Percentiles rank a stretch among this genome's conserved stretches.
These are phyloP conservation scores for Epinotia ramella DNA, from an alignment of 2,888 invertebrate species.

Conservation along the genomic window DNA sequence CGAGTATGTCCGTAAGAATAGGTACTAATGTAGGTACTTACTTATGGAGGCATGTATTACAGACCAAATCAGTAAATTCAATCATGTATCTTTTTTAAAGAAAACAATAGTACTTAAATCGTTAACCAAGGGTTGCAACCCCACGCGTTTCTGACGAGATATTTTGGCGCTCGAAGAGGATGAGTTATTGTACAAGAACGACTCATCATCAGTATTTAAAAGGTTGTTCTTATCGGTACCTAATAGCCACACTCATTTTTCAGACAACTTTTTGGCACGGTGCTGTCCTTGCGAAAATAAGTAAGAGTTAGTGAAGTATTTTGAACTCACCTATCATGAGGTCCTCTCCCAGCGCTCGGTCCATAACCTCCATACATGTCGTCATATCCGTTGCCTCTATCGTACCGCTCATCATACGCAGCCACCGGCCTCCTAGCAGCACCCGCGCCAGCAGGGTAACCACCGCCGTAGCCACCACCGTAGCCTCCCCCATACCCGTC, in stretches of 20 bases:
- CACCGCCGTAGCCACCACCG: slow-evolving; percentile 24
- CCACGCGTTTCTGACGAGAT: no score
- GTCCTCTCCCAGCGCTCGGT: slow-evolving; percentile 71
- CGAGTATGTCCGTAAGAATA: background rate
- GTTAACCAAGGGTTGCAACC: no score
- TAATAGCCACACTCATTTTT: background rate
- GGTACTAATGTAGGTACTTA: background rate
- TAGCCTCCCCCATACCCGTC: slow-evolving; percentile 54
- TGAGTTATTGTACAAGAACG: no score
- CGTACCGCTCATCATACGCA: slow-evolving; percentile 61
- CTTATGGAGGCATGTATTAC: background rate
- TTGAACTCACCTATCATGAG: slow-evolving; percentile 76
- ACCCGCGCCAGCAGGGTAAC: slow-evolving; percentile 13
- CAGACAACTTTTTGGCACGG: background rate
- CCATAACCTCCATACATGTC: slow-evolving; percentile 72
- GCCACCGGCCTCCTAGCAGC: slow-evolving; percentile 44
- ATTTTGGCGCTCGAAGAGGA: no score
- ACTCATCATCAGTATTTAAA: background rate
- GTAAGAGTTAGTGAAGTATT: slow-evolving; percentile 1
- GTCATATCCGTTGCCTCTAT: slow-evolving; percentile 64
- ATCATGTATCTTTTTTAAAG: no score
- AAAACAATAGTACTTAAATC: no score
- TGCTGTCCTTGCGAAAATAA: background rate
- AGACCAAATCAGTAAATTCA: background rate
- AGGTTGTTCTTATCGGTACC: no score